Conservation (phyloP, 2,797 vertebrate species). For the Rhinogobio ventralis region DNA sequence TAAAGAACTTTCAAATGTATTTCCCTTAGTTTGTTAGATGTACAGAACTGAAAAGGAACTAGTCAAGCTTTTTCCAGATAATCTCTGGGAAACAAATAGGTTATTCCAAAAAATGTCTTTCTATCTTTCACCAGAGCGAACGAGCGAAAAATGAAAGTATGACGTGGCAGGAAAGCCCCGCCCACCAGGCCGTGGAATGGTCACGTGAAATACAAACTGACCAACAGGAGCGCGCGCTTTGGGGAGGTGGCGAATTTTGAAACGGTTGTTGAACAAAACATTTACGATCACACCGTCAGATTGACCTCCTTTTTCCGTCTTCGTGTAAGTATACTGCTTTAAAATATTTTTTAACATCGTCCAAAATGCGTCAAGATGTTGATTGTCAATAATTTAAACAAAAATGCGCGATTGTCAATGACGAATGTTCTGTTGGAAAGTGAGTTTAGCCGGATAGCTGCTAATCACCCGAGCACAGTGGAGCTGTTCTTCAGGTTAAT, state of each 20-base stretch:
- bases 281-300: not conserved
- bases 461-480: not conserved
- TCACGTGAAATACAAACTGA: conserved; percentile 54
- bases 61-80: too few species aligned
- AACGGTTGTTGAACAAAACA: conserved; percentile 65
- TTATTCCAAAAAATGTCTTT: too few species aligned
- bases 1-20: too few species aligned
- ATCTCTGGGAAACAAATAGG: too few species aligned
- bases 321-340: not conserved
- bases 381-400: not conserved
- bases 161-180: not conserved
- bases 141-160: too few species aligned
- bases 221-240: conserved; percentile 73
- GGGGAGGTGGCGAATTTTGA: conserved; percentile 78
- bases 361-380: not conserved
- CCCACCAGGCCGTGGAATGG: not conserved
- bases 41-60: too few species aligned
- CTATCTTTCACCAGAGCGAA: too few species aligned
- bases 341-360: not conserved
- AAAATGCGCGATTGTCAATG: not conserved
- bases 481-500: not conserved
- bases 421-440: not conserved
- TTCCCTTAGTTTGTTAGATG: too few species aligned
- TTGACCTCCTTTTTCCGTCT: not conserved
- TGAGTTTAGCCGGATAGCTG: not conserved